Evolutionary conservation across 1,140 invertebrate genomes (phyloP).

Genomic region (Portunus trituberculatus): DNA sequence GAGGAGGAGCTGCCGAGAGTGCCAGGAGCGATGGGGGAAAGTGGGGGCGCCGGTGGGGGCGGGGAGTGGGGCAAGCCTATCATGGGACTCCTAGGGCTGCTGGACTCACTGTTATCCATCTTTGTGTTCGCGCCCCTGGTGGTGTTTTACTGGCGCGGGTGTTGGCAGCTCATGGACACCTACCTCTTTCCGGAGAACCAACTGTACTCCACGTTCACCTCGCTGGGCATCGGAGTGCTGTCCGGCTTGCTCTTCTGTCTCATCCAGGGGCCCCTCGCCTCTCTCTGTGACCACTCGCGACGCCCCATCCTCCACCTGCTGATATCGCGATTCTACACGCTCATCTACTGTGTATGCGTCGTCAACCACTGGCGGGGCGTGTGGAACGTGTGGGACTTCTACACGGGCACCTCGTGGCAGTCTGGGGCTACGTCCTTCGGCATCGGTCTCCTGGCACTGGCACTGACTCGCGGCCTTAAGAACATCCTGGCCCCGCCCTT

Average conservation of each 20-base stretch:
- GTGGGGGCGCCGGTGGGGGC: conserved; percentile 70
- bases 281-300: conserved; percentile 85
- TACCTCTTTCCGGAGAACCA: conserved; percentile 85
- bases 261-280: conserved; percentile 84
- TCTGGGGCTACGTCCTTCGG: conserved; percentile 83
- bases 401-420: conserved; percentile 84
- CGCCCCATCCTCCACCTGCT: conserved; percentile 85
- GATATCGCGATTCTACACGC: conserved; percentile 88
- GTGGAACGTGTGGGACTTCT: conserved; percentile 88
- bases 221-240: conserved; percentile 85
- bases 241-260: conserved; percentile 85
- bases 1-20: background rate
- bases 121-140: conserved; percentile 88
- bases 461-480: conserved; percentile 85
- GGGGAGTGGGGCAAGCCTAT: conserved; percentile 77
- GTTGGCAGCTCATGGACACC: conserved; percentile 89
- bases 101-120: conserved; percentile 87
- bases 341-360: conserved; percentile 86
- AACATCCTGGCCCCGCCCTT: conserved; percentile 92
- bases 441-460: conserved; percentile 85
- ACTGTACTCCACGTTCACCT: conserved; percentile 84
- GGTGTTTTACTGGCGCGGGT: conserved; percentile 92
- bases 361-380: conserved; percentile 92
- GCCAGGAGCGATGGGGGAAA: conserved; percentile 56
- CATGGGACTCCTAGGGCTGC: conserved; percentile 82